Conservation (phyloP, 2,888 invertebrate genomes). For the Cyrtodaria siliqua region DNA sequence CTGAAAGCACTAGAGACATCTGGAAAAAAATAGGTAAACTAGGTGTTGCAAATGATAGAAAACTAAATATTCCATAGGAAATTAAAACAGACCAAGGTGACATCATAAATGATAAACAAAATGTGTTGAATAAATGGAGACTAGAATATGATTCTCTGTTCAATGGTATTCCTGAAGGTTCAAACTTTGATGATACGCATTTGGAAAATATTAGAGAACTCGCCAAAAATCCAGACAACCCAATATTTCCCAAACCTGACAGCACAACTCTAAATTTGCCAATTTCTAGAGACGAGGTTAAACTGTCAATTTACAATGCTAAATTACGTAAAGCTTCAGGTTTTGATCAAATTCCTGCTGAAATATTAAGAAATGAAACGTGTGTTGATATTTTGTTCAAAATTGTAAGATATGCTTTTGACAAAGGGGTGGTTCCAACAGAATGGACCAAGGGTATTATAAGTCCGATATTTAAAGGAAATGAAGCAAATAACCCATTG, state of each 20-base stretch:
- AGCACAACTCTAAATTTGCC: constrained; percentile 8
- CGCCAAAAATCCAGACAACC: background rate
- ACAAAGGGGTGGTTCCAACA: constrained; percentile 4
- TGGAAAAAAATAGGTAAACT: constrained; percentile 9
- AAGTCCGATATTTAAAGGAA: constrained; percentile 10
- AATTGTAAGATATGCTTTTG: constrained; percentile 15
- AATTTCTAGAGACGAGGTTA: constrained; percentile 17
- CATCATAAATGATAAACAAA: constrained; percentile 1
- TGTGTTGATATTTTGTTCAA: too few species aligned
- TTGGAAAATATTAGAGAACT: background rate
- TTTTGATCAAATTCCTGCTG: constrained; percentile 5
- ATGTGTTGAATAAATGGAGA: constrained; percentile 13
- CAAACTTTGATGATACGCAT: constrained; percentile 1
- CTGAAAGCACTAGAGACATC: constrained; percentile 1
- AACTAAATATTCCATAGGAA: constrained; percentile 2
- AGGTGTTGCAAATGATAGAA: background rate
- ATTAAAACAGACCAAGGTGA: background rate
- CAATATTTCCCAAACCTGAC: background rate
- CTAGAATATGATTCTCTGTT: constrained; percentile 8
- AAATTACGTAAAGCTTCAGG: constrained; percentile 18
- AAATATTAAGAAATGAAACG: constrained; percentile 26
- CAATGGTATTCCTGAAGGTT: constrained; percentile 1
- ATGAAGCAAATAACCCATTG: constrained; percentile 20
- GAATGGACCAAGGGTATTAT: constrained; percentile 20
- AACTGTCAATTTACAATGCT: background rate